Evolutionary conservation across 2,113 vertebrate genomes (phyloP), one percentile per base, ranked within the genome.

Genomic region (Carlito syrichta): DNA sequence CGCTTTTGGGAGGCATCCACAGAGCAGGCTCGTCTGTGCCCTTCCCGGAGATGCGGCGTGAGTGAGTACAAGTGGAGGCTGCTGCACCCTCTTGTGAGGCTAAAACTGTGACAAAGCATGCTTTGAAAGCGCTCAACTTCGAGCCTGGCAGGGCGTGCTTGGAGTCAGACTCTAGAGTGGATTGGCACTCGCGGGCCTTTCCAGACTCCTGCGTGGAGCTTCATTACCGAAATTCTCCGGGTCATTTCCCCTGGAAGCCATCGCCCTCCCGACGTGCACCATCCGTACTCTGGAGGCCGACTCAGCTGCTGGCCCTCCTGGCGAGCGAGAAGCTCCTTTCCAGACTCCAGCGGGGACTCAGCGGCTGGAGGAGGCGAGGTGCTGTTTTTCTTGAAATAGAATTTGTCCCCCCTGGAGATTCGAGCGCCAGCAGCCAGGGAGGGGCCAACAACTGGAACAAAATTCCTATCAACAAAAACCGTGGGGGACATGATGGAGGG

Each of bases 141-240:
- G 82, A 27, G 94, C 92, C 81, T 81, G 62, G 79, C 2, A 0
- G 68, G 62, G 40, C 93, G 73, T 50, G 16, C 96, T 88, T 22
- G 12, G 52, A 93, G 62, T 81, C 90, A 85, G 91, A 58, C 74
- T 96, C 86, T 63, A 71, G 95, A 90, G 92, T 92, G 86, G 89
- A 96, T 95, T 62, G 91, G 48, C 56, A 45, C 62, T 91, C 30
- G 3, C 0, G 0, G 85, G 87, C 73, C 35, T 84, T 95, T 94
- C 86, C 62, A 69, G 91, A 81, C 78, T 98, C 94, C 97, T 94
- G 91, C 69, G 0, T 92, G 96, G 93, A 96, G 95, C 95, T 79
- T 93, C 97, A 97, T 96, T 90, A 95, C 74, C 62, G 93, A 63
- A 56, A 95, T 92, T 96, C 97, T 96, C 92, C 93, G 95, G 91